Evolutionary conservation across 2,888 invertebrate genomes (phyloP).

Genomic region (Lydus trimaculatus): DNA sequence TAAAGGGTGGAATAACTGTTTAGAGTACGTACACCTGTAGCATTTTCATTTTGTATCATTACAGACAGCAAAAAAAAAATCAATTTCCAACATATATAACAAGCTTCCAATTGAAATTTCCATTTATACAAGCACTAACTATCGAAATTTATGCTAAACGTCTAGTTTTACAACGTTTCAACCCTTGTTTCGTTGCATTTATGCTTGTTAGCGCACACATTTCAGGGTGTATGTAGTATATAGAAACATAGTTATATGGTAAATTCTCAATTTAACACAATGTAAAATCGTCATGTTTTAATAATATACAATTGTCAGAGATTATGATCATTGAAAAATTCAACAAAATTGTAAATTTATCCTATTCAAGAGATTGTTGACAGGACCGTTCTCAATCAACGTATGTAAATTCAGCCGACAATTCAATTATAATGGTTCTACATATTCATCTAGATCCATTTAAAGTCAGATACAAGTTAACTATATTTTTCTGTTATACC

Average conservation of each 20-base stretch:
- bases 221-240: neutral
- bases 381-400: neutral
- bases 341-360: neutral
- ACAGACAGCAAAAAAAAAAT: neutral
- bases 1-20: neutral
- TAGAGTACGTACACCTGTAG: neutral
- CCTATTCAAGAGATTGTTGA: neutral
- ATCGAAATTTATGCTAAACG: constrained; percentile 4
- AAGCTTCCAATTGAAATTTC: neutral
- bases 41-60: neutral
- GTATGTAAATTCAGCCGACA: neutral
- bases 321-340: neutral
- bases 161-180: constrained; percentile 11
- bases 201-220: constrained; percentile 12
- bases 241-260: neutral
- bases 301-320: neutral
- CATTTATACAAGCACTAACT: neutral
- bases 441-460: neutral
- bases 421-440: neutral
- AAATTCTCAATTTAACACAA: neutral
- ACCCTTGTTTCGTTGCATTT: constrained; percentile 13
- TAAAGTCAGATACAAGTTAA: neutral
- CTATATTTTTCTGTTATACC: neutral
- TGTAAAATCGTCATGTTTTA: neutral
- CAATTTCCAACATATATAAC: neutral